These are phyloP conservation scores for Protonemura montana DNA, from an alignment of 2,888 invertebrate genomes.

Conservation along the genomic window DNA sequence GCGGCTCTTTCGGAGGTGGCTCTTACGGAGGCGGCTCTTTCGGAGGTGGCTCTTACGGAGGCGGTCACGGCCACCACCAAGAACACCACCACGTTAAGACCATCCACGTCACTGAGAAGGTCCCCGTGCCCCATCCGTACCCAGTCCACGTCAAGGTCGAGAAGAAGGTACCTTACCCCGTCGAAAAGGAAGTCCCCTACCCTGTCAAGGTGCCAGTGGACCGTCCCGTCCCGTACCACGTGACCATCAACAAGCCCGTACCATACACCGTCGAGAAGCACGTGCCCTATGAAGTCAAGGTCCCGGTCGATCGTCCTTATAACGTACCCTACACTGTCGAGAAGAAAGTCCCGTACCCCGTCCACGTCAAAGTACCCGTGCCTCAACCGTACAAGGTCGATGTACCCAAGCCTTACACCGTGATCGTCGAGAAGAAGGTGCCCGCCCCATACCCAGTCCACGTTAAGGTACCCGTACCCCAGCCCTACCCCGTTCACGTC, in stretches of 20 bases:
- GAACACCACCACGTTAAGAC: conserved; percentile 58
- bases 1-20: not conserved
- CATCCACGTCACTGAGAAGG: conserved; percentile 60
- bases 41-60: not conserved
- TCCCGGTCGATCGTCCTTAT: conserved; percentile 44
- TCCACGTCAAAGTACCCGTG: conserved; percentile 45
- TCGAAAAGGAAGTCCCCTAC: conserved; percentile 66
- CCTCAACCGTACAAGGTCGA: conserved; percentile 61
- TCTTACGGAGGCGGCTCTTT: not conserved
- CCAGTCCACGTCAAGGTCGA: conserved; percentile 58
- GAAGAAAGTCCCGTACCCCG: conserved; percentile 47
- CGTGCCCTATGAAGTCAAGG: conserved; percentile 63
- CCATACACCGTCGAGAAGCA: conserved; percentile 64
- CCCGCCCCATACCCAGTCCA: conserved; percentile 67
- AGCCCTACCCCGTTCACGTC: conserved; percentile 56
- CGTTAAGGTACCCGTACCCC: conserved; percentile 66
- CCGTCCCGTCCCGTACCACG: conserved; percentile 33
- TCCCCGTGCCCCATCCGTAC: conserved; percentile 64
- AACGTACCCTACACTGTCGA: conserved; percentile 48
- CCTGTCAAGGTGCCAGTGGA: conserved; percentile 70
- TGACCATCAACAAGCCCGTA: conserved; percentile 38
- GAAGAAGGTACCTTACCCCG: conserved; percentile 61
- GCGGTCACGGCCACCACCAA: conserved; percentile 57
- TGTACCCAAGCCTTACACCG: conserved; percentile 65
- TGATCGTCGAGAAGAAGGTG: conserved; percentile 74